Conservation (phyloP, 2,888 invertebrate genomes). For the Mesochorus sp. region DNA sequence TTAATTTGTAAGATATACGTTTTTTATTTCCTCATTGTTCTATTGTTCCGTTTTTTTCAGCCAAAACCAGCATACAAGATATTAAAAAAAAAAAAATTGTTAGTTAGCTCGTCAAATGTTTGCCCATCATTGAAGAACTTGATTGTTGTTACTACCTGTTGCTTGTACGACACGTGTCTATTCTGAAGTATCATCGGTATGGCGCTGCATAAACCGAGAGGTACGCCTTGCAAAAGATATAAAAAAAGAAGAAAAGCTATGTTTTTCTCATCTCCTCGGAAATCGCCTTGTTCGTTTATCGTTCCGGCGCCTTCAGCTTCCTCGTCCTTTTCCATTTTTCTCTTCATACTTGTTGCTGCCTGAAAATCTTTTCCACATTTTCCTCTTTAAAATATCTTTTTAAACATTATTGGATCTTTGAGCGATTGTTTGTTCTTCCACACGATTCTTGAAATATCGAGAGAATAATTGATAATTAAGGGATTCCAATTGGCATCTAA, state of each 20-base stretch:
- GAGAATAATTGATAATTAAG: no score
- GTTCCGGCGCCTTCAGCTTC: slow-evolving; percentile 38
- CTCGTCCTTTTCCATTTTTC: slow-evolving; percentile 62
- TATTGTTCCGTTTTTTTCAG: no score
- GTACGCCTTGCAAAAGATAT: slow-evolving; percentile 97
- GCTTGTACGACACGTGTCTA: slow-evolving; percentile 95
- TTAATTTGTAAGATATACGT: no score
- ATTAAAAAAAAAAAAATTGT: neutral
- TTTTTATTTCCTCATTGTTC: no score
- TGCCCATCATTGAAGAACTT: no score
- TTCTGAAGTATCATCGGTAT: slow-evolving; percentile 98
- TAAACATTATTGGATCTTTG: neutral
- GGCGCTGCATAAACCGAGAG: slow-evolving; percentile 95
- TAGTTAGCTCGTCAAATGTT: neutral
- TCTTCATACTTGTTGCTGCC: slow-evolving; percentile 60
- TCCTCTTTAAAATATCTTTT: neutral
- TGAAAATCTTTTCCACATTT: neutral
- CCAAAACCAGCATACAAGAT: neutral
- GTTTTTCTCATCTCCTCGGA: slow-evolving; percentile 89
- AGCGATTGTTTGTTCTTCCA: no score
- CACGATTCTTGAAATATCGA: no score
- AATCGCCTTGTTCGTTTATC: slow-evolving; percentile 71
- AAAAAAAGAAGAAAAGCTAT: slow-evolving; percentile 94
- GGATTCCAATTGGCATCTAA: no score
- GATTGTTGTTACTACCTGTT: slow-evolving; percentile 90